These are phyloP conservation scores for Falco punctatus DNA, from an alignment of 2,113 vertebrate genomes.

Conservation along the genomic window DNA sequence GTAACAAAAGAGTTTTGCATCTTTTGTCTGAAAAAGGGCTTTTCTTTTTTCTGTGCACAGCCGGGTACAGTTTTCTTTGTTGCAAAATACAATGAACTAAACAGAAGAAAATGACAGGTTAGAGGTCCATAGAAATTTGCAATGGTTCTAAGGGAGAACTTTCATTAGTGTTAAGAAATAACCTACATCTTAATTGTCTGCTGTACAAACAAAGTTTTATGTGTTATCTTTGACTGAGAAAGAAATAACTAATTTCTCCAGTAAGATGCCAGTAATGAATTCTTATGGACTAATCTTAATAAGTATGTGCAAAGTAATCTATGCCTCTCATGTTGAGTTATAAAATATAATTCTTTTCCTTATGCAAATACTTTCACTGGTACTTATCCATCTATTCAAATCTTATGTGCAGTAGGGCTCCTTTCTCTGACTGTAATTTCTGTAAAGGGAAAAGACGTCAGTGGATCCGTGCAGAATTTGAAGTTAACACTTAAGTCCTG, in stretches of 20 bases:
- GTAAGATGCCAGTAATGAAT: conserved; percentile 66
- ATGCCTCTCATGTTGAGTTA: conserved; percentile 59
- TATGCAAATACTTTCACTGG: conserved; percentile 56
- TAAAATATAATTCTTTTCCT: conserved; percentile 55
- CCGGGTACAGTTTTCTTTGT: conserved; percentile 30
- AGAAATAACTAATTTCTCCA: conserved; percentile 67
- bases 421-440: conserved; percentile 6
- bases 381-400: conserved; percentile 63
- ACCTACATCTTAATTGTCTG: conserved; percentile 67
- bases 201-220: conserved; percentile 59
- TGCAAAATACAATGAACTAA: conserved; percentile 59
- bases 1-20: conserved; percentile 66
- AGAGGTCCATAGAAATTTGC: conserved; percentile 53
- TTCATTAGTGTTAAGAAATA: conserved; percentile 67
- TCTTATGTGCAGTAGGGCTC: conserved; percentile 36
- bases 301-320: conserved; percentile 52
- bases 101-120: conserved; percentile 46
- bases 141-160: conserved; percentile 51
- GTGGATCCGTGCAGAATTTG: neutral
- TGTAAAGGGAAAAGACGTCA: conserved; percentile 23
- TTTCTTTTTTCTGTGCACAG: conserved; percentile 52
- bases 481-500: conserved; percentile 13
- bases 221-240: conserved; percentile 54
- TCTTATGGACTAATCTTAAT: conserved; percentile 57
- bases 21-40: conserved; percentile 60